A percentile compares a stretch with the other conserved stretches of the same genome.
Conservation (phyloP, 2,797 vertebrate genomes). For the Cossypha dichroa region DNA sequence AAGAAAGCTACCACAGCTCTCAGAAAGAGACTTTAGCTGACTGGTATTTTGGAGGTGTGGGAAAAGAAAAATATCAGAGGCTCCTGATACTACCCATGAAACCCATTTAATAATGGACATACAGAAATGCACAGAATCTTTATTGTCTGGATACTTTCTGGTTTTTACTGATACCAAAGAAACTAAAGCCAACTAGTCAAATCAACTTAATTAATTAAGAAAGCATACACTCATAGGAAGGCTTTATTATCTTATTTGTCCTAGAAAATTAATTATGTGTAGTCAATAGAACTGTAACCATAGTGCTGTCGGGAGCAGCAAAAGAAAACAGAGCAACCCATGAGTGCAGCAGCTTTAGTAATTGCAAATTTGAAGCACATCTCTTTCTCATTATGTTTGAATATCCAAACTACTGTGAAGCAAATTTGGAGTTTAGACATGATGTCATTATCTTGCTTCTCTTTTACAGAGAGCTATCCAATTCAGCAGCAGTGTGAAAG, state of each 20-base stretch:
- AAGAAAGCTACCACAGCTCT: background rate
- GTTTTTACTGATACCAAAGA: background rate
- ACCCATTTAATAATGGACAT: background rate
- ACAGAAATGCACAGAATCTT: background rate
- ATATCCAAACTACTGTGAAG: background rate
- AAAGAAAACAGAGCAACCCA: background rate
- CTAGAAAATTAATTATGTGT: conserved; percentile 11
- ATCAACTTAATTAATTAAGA: conserved; percentile 1
- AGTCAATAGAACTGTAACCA: background rate
- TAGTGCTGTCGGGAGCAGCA: background rate
- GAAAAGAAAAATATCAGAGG: background rate
- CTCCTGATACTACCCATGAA: background rate
- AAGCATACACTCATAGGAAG: background rate
- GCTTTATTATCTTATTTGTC: background rate
- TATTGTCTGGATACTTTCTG: background rate
- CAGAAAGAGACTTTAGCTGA: background rate
- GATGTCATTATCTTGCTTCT: background rate
- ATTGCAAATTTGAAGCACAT: background rate
- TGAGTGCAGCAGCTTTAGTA: background rate
- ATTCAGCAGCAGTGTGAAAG: background rate
- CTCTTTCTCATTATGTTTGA: background rate
- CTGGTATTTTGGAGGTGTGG: background rate
- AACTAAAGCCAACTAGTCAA: background rate
- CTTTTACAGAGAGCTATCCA: background rate
- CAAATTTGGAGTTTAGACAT: background rate